Evolutionary conservation across 2,797 vertebrate genomes (phyloP), one percentile per base, ranked within the genome.

Genomic region (Notolabrus celidotus): DNA sequence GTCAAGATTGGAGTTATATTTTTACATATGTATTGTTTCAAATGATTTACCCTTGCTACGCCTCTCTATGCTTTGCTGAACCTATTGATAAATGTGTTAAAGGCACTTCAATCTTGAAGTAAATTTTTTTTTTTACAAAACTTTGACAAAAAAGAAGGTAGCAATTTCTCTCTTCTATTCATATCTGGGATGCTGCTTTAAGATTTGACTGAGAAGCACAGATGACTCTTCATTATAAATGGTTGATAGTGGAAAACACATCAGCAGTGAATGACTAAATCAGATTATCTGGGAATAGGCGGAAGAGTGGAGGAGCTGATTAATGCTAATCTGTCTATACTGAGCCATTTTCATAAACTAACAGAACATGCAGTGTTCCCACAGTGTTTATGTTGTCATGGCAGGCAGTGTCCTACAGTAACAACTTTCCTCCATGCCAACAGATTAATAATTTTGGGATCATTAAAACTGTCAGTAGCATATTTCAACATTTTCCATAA

Each of bases 191-290:
- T 63, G 19, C 64, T 81, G 79, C 67, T 67, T 77, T n/a, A 22
- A 83, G 79, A 92, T 91, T 86, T 79, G 82, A 86, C 79, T 77
- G 79, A 74, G 80, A 54, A 16, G 57, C 83, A 80, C 57, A 65
- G 77, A 91, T 86, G 81, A 86, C 51, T 89, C 87, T 86, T 90
- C 84, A 88, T 91, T 91, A 88, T 63, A 73, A 87, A 82, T 79
- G 22, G 78, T 83, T 92, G 85, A 92, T 90, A 84, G 89, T 89
- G 90, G 90, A 93, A 93, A 89, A 76, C 84, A 88, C 91, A 93
- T 93, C 88, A 89, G 86, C 71, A 71, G 69, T 87, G 83, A 89
- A 88, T 83, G 77, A 79, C 69, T 57, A 89, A 89, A 94, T 91
- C 73, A 87, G 82, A 91, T 94, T 92, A 93, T 43, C 71, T 39